These are phyloP conservation scores for Propithecus coquereli DNA, from an alignment of 2,113 vertebrate genomes.

Conservation along the genomic window DNA sequence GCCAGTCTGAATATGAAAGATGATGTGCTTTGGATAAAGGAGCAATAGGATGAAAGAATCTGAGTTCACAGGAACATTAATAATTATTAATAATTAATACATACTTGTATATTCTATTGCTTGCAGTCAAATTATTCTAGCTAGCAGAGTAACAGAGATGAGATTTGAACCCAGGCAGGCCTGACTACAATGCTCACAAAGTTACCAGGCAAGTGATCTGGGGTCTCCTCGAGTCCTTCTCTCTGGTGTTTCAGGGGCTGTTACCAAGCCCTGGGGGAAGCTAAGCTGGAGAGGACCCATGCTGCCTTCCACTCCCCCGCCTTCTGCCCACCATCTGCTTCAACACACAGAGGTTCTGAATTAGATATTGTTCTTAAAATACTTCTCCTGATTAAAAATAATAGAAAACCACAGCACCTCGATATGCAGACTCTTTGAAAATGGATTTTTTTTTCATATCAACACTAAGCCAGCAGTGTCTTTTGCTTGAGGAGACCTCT, in stretches of 20 bases:
- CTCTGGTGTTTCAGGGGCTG: background rate
- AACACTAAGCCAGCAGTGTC: background rate
- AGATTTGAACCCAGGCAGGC: background rate
- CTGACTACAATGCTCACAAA: background rate
- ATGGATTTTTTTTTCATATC: background rate
- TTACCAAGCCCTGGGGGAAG: background rate
- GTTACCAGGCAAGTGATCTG: background rate
- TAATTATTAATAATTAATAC: background rate
- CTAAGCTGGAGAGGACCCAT: background rate
- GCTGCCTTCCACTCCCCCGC: too few species aligned
- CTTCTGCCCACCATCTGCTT: background rate
- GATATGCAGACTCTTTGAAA: background rate
- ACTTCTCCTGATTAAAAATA: background rate
- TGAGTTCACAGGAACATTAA: background rate
- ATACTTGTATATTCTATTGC: background rate
- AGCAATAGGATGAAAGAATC: background rate
- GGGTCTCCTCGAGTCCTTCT: background rate
- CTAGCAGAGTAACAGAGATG: background rate
- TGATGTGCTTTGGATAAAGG: background rate
- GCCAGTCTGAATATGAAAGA: background rate
- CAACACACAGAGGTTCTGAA: background rate
- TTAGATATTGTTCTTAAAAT: background rate
- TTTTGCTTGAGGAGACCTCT: background rate
- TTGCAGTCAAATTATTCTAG: background rate
- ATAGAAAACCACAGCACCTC: background rate